Base-by-base conservation (phyloP, 2,888 invertebrate genomes). In the Plagodis pulveraria region DNA sequence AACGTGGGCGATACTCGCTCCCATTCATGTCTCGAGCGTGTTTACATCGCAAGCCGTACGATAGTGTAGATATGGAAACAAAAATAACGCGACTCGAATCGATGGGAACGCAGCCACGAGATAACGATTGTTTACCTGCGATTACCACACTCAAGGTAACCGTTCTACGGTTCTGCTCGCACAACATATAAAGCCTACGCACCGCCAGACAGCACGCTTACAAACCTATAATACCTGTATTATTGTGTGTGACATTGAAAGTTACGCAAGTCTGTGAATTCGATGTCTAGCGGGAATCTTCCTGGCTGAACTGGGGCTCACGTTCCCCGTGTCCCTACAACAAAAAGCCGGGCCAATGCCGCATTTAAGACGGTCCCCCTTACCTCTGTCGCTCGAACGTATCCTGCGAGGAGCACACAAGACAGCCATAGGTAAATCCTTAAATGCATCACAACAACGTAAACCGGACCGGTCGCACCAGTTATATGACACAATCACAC, bases 341-440 rank as follows among this genome's bases (percentile, higher is more conserved):
- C 86, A 87, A 89, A 90, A 89, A 87, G 86, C 87, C 89, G 86
- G 85, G 77, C 77, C 75, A 87, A 82, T 83, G 86, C 86, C 86
- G 89, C 83, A 83, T 86, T 86, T 84, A 89, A 90, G 89, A 89
- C 86, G 84, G 84, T 81, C 84, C 86, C 88, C 93, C 94, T 95
- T 94, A 96, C 96, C 95, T 95, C 95, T 93, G 94, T 94, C 90
- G 95, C 95, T 93, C 95, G 94, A 91, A 95, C 95, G 93, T 95
- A 95, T 94, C 95, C 95, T 87, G 94, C 91, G 86, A 95, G 94
- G 94, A 95, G 93, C 92, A 95, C 94, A 94, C 94, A 94, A 93
- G 94, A 94, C 93, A 95, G 92, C 94, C 95, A 93, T 93, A 95
- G 92, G 87, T 94, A 94, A 95, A 95, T 95, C 95, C 95, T 95